phyloP scores from a whole-genome alignment of 2,888 invertebrate species.

The Leptopilina myrica region DNA sequence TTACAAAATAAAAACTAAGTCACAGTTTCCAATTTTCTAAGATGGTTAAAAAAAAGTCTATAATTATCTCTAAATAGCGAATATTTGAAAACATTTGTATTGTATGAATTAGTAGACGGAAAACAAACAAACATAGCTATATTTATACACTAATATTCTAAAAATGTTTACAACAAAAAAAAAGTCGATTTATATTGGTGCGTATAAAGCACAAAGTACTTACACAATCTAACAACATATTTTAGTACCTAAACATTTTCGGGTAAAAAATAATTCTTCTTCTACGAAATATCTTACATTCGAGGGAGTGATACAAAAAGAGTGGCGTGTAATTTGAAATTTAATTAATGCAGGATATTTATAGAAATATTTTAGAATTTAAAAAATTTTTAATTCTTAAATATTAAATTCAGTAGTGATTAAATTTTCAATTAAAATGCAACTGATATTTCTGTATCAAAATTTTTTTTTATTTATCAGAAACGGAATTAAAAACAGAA shows the following conservation, averaged over 20 bases:
- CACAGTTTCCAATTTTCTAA: slow-evolving; percentile 4
- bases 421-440: no score
- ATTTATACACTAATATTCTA: slow-evolving; percentile 34
- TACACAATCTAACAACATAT: slow-evolving; percentile 22
- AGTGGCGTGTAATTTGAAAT: neutral
- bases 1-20: slow-evolving; percentile 12
- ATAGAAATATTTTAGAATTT: neutral
- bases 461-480: no score
- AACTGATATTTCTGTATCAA: no score
- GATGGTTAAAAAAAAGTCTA: neutral
- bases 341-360: slow-evolving; percentile 5
- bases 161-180: slow-evolving; percentile 19
- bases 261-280: neutral
- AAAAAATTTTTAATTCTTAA: no score
- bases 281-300: neutral
- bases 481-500: no score
- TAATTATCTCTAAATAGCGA: neutral
- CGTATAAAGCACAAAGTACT: slow-evolving; percentile 19
- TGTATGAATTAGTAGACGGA: neutral
- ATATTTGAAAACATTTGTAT: slow-evolving; percentile 29
- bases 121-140: slow-evolving; percentile 15
- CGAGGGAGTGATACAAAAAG: neutral
- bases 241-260: neutral
- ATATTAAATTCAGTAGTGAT: neutral
- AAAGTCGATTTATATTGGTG: slow-evolving; percentile 7